Conservation (phyloP, 2,113 vertebrate genomes). For the Trichomycterus rosablanca region DNA sequence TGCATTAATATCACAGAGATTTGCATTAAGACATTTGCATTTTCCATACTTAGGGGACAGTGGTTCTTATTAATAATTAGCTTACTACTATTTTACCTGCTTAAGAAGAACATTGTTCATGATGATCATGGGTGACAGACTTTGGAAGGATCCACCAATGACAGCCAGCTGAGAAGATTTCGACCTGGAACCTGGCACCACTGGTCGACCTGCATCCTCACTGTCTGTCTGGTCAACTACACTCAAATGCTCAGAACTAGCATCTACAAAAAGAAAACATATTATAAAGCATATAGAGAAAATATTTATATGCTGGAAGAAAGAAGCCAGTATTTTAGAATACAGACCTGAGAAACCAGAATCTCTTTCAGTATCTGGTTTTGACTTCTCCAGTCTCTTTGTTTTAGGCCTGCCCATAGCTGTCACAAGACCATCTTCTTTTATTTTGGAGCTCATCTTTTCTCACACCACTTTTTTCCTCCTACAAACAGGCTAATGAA, state of each 20-base stretch:
- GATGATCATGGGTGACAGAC: slow-evolving; percentile 79
- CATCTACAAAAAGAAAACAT: slow-evolving; percentile 64
- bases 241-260: slow-evolving; percentile 78
- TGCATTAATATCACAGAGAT: too few relatives aligned
- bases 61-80: too few relatives aligned
- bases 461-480: not conserved
- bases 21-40: too few relatives aligned
- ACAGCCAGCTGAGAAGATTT: slow-evolving; percentile 56
- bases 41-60: too few relatives aligned
- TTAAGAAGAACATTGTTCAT: slow-evolving; percentile 91
- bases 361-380: slow-evolving; percentile 80
- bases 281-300: not conserved
- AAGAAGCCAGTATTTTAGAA: not conserved
- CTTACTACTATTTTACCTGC: slow-evolving; percentile 82
- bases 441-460: slow-evolving; percentile 59
- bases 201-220: slow-evolving; percentile 59
- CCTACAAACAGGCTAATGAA: not conserved
- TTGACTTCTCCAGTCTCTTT: slow-evolving; percentile 48
- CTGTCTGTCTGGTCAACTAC: slow-evolving; percentile 74
- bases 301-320: not conserved
- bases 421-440: slow-evolving; percentile 49
- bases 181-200: slow-evolving; percentile 47
- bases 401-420: slow-evolving; percentile 37
- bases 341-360: slow-evolving; percentile 87
- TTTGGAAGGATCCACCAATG: slow-evolving; percentile 67